Evolutionary conservation across 1,140 invertebrate genomes (phyloP).

Genomic region (Drosophila seguyi): DNA sequence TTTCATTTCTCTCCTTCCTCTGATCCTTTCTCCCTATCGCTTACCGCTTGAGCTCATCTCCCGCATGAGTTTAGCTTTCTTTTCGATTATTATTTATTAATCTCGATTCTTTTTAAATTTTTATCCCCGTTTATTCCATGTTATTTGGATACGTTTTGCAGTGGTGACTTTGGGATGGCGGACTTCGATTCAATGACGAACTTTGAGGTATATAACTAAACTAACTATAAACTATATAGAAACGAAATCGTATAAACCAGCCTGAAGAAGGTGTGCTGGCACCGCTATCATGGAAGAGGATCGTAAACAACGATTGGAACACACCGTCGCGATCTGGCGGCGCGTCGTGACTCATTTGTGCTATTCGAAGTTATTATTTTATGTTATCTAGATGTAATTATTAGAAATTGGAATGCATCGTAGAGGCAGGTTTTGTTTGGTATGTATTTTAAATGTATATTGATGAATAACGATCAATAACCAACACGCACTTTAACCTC

Average conservation of each 20-base stretch:
- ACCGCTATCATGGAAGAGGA: constrained; percentile 50
- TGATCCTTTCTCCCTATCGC: background rate
- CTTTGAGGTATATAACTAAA: constrained; percentile 72
- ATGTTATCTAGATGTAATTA: constrained; percentile 57
- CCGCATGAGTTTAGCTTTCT: constrained; percentile 12
- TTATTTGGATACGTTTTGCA: constrained; percentile 41
- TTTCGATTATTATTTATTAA: constrained; percentile 47
- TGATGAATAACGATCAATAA: constrained; percentile 4
- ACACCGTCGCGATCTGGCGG: constrained; percentile 14
- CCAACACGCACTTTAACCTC: background rate
- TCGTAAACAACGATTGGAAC: constrained; percentile 45
- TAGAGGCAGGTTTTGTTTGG: constrained; percentile 76
- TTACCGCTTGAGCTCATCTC: background rate
- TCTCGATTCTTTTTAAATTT: constrained; percentile 40
- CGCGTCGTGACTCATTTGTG: constrained; percentile 34
- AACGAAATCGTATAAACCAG: constrained; percentile 47
- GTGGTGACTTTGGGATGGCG: constrained; percentile 76
- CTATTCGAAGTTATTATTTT: constrained; percentile 42
- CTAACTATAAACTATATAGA: constrained; percentile 45
- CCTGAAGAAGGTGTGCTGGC: constrained; percentile 41
- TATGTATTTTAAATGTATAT: constrained; percentile 57
- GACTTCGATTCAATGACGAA: constrained; percentile 77
- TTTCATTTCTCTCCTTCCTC: constrained; percentile 5
- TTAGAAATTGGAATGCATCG: constrained; percentile 60
- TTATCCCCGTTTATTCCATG: constrained; percentile 28